Base-by-base conservation (phyloP, 2,113 vertebrate genomes). In the Melanerpes aurifrons region DNA sequence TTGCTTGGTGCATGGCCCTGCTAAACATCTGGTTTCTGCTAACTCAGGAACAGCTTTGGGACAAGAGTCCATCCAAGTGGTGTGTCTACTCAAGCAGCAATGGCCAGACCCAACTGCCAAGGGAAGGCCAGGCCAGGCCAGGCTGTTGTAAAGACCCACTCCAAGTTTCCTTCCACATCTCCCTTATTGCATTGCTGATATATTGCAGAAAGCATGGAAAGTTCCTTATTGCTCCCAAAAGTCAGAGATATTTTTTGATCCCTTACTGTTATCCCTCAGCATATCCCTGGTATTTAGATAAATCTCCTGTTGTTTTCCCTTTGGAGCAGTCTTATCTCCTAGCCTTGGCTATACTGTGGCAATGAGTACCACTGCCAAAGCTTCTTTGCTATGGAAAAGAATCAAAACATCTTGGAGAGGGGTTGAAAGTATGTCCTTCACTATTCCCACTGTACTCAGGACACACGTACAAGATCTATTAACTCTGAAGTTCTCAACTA, bases 161-260 rank as follows among this genome's bases (percentile, higher is more conserved):
- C 85, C 93, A 95, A 87, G 69, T 94, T 94, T 94, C 79, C 82
- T 88, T 92, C 50, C 82, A 91, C 85, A 80, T 86, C 89, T 90
- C 70, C 9, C 3, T 92, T 59, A 12, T 32, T 91, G 66, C 69
- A 32, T 62, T 72, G 78, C 57, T 91, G 78, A 89, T 68, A 47
- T 6, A 83, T 26, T 85, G 73, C 89, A 92, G 73, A 83, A 87
- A 75, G 80, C 73, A 92, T 15, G 91, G 90, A 93, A 94, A 94
- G 70, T 73, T 91, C 86, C 45, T 73, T 86, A 90, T 63, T 90
- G 66, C 59, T 94, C 86, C 90, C 94, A 91, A 79, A 94, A 92
- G 86, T 17, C 29, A 7, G 37, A 87, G 40, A 21, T 74, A 7
- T 54, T 14, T 79, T 90, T 87, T 29, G 73, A 86, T 87, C 58